A percentile compares a stretch with the other conserved stretches of the same genome.
phyloP scores from a whole-genome alignment of 2,797 vertebrate genomes.

The Anguilla anguilla region DNA sequence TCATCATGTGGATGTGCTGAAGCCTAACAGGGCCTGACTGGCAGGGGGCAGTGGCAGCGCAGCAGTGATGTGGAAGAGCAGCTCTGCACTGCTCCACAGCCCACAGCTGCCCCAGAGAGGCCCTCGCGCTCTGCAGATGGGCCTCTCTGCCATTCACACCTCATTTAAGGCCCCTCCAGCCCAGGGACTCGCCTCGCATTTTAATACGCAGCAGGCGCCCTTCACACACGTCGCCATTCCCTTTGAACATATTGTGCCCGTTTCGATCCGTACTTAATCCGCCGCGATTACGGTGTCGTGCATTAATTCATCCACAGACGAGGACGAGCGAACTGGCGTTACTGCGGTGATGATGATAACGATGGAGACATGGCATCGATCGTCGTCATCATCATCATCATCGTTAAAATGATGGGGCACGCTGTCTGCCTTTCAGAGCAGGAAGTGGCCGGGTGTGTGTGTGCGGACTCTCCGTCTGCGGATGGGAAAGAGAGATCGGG shows the following conservation, averaged over 20 bases:
- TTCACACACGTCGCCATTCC: neutral
- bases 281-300: neutral
- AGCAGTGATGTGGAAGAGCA: neutral
- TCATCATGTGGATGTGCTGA: neutral
- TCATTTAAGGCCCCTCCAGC: neutral
- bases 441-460: neutral
- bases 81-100: neutral
- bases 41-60: neutral
- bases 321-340: neutral
- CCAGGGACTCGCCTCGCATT: neutral
- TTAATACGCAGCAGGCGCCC: neutral
- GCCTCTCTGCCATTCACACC: neutral
- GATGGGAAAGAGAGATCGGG: neutral
- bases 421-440: neutral
- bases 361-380: neutral
- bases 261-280: neutral
- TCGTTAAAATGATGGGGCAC: neutral
- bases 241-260: neutral
- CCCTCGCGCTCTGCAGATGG: neutral
- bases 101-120: neutral
- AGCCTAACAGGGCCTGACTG: slow-evolving; percentile 13
- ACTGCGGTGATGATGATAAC: neutral
- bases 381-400: neutral
- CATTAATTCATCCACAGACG: neutral
- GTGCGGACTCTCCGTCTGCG: too few relatives aligned